phyloP scores from a whole-genome alignment of 37 sponge, comb jelly and placozoan genomes.

The Lycopodina hypogea region DNA sequence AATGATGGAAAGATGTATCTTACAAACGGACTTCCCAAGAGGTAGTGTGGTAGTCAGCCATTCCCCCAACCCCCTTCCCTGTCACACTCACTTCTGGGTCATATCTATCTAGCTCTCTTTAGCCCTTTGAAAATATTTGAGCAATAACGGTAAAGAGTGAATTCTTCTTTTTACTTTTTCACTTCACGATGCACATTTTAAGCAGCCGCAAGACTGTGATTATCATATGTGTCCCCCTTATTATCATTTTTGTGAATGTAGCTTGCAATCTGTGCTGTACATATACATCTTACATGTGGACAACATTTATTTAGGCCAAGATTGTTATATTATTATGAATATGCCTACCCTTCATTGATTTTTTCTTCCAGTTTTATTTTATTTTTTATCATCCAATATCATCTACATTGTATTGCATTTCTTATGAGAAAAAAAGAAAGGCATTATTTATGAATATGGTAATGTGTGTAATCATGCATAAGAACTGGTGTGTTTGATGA shows the following conservation, averaged over 20 bases:
- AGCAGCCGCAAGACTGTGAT: background rate
- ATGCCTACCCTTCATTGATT: background rate
- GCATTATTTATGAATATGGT: no score
- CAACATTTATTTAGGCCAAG: no score
- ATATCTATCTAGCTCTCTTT: background rate
- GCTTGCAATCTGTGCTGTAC: no score
- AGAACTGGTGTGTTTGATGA: no score
- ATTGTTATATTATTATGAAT: no score
- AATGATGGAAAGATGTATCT: constrained; percentile 77
- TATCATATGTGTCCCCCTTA: no score
- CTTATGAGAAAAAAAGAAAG: background rate
- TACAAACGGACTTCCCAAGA: constrained; percentile 55
- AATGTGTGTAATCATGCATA: no score
- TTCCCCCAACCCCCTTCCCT: background rate
- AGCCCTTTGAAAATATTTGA: background rate
- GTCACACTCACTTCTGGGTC: background rate
- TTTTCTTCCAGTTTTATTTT: background rate
- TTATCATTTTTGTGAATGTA: no score
- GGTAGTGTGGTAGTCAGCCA: constrained; percentile 12
- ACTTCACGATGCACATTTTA: constrained; percentile 3
- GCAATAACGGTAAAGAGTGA: background rate
- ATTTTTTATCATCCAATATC: background rate
- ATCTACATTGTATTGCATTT: background rate
- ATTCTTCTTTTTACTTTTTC: background rate
- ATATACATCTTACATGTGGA: no score